phyloP scores from a whole-genome alignment of 2,113 vertebrate species.

The Ictalurus furcatus region DNA sequence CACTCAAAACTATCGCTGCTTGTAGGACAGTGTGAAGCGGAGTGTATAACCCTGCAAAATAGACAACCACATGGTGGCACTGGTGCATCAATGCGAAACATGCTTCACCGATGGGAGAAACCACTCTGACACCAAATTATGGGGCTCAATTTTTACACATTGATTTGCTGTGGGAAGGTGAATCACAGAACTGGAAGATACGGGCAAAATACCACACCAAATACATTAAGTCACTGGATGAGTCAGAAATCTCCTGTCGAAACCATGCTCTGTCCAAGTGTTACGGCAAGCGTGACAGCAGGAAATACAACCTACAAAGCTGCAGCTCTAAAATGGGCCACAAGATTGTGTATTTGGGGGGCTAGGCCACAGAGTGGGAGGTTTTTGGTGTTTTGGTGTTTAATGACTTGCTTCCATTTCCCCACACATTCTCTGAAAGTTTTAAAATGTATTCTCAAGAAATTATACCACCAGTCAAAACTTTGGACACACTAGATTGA shows the following conservation, averaged over 20 bases:
- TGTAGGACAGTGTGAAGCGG: conserved; percentile 25
- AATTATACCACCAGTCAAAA: neutral
- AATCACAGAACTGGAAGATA: conserved; percentile 44
- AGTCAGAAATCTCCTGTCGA: conserved; percentile 29
- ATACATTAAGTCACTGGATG: conserved; percentile 38
- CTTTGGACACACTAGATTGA: neutral
- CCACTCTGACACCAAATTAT: conserved; percentile 41
- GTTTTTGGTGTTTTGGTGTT: neutral
- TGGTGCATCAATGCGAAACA: conserved; percentile 42
- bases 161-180: conserved; percentile 50
- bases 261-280: conserved; percentile 5
- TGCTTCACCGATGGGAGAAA: conserved; percentile 17
- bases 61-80: conserved; percentile 59
- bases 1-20: conserved; percentile 36
- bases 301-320: conserved; percentile 10
- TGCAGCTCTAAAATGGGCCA: neutral
- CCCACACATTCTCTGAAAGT: neutral
- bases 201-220: conserved; percentile 45
- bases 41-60: neutral
- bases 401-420: neutral
- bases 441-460: neutral
- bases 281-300: neutral
- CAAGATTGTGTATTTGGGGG: neutral
- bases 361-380: neutral
- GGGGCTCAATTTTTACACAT: conserved; percentile 46